A percentile compares a stretch with the other conserved stretches of the same genome.
phyloP scores from a whole-genome alignment of 2,888 invertebrate species.

The Eilema caniola region DNA sequence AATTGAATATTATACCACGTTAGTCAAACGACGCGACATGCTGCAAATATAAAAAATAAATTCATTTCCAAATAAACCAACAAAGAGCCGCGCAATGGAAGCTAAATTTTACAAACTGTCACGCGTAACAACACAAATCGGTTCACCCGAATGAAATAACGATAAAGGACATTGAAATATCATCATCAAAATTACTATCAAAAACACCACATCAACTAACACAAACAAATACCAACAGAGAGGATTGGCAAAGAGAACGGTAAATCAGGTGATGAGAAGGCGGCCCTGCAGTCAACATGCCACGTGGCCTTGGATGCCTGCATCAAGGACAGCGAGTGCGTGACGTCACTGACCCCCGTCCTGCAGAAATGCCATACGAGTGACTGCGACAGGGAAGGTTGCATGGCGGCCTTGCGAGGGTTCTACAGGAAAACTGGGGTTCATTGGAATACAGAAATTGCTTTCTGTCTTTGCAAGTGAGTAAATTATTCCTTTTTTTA shows the following conservation, averaged over 20 bases:
- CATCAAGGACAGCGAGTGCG: conserved; percentile 94
- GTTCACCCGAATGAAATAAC: neutral
- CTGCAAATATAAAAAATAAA: neutral
- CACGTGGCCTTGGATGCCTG: conserved; percentile 94
- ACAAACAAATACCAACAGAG: conserved; percentile 78
- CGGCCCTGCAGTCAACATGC: conserved; percentile 93
- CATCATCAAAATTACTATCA: conserved; percentile 21
- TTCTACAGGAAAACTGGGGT: conserved; percentile 94
- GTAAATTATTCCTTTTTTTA: conserved; percentile 63
- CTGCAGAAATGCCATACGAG: conserved; percentile 92
- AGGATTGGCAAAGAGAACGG: conserved; percentile 86
- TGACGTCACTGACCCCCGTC: conserved; percentile 93
- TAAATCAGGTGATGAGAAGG: conserved; percentile 85
- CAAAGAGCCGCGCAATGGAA: neutral
- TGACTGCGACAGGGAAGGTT: conserved; percentile 93
- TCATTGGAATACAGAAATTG: conserved; percentile 95
- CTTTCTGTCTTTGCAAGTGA: conserved; percentile 97
- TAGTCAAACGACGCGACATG: neutral
- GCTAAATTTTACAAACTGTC: neutral
- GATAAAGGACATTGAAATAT: neutral
- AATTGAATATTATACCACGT: neutral
- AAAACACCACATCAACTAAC: conserved; percentile 60
- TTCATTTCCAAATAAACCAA: neutral
- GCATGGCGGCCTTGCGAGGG: conserved; percentile 94
- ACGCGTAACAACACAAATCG: neutral